phyloP scores from a whole-genome alignment of 2,113 vertebrate species.

The Nesoenas mayeri region DNA sequence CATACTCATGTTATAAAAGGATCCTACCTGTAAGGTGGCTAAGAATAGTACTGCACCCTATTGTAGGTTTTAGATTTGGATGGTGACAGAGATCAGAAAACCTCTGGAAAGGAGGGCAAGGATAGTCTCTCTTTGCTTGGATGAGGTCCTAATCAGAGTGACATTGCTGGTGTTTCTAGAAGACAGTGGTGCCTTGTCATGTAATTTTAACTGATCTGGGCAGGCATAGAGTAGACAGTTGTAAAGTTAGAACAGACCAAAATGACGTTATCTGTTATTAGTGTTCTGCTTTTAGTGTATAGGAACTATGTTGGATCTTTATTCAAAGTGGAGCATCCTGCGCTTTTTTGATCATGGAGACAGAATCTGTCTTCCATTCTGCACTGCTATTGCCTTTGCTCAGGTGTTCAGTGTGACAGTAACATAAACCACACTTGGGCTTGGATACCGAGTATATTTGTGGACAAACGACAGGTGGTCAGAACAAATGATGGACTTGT shows the following conservation, averaged over 20 bases:
- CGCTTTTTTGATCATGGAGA: neutral
- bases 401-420: neutral
- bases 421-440: neutral
- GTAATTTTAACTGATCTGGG: neutral
- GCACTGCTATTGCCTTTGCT: neutral
- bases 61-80: neutral
- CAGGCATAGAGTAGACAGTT: neutral
- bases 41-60: neutral
- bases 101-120: neutral
- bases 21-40: neutral
- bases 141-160: neutral
- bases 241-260: neutral
- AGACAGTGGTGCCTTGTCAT: neutral
- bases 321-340: neutral
- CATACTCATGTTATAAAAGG: accelerated
- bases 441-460: neutral
- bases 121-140: neutral
- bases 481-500: neutral
- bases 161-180: neutral
- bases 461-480: neutral
- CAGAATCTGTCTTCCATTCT: neutral
- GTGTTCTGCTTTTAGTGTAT: accelerated
- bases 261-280: accelerated
- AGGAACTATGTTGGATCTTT: neutral
- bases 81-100: neutral